Conservation (phyloP, 1,140 invertebrate genomes). For the Aethina tumida region DNA sequence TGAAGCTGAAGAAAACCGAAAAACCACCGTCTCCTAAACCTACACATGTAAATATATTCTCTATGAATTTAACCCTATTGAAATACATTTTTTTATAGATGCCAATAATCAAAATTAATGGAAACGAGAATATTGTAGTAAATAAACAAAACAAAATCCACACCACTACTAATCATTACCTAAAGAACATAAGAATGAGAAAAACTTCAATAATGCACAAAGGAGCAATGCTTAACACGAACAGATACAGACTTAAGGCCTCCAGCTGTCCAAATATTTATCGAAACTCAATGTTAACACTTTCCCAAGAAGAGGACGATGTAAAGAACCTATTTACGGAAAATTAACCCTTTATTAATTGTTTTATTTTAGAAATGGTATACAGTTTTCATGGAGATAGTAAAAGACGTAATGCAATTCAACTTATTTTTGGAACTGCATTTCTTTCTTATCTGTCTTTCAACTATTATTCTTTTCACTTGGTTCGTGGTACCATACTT, state of each 20-base stretch:
- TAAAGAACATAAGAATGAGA: too few species aligned
- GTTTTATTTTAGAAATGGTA: conserved; percentile 59
- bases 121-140: too few species aligned
- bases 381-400: conserved; percentile 55
- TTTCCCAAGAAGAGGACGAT: conserved; percentile 66
- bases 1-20: conserved; percentile 16
- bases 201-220: too few species aligned
- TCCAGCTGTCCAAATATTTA: conserved; percentile 87
- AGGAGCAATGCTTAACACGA: conserved; percentile 71
- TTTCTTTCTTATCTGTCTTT: conserved; percentile 69
- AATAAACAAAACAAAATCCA: too few species aligned
- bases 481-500: conserved; percentile 89
- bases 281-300: conserved; percentile 78
- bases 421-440: conserved; percentile 67
- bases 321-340: conserved; percentile 32
- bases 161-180: too few species aligned
- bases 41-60: too few species aligned
- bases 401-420: conserved; percentile 66
- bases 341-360: too few species aligned
- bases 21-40: too few species aligned
- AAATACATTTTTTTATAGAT: too few species aligned
- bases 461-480: conserved; percentile 75
- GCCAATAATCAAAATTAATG: too few species aligned
- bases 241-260: conserved; percentile 69
- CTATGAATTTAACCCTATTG: too few species aligned